A percentile compares a stretch with the other conserved stretches of the same genome.
These are phyloP conservation scores for Arctia plantaginis DNA, from an alignment of 2,888 invertebrate genomes.

Conservation along the genomic window DNA sequence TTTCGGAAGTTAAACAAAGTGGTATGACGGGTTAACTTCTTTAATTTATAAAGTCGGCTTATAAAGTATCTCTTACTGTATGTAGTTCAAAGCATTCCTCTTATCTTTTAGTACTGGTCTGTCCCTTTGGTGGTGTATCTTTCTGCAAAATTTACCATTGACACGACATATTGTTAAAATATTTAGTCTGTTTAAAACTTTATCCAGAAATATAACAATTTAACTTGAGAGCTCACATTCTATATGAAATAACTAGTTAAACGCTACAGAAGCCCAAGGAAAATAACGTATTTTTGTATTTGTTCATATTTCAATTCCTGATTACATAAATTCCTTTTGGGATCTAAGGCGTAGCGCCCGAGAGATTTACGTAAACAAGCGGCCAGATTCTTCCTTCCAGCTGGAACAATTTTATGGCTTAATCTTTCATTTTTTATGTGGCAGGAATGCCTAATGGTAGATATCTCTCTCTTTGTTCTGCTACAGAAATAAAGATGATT, in stretches of 20 bases:
- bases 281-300: conserved; percentile 55
- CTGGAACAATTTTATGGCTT: conserved; percentile 50
- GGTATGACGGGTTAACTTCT: conserved; percentile 22
- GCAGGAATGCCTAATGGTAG: conserved; percentile 37
- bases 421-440: conserved; percentile 59
- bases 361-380: conserved; percentile 56
- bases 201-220: conserved; percentile 3
- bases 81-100: not conserved
- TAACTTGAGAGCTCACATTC: not conserved
- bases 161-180: not conserved
- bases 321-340: conserved; percentile 56
- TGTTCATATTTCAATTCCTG: conserved; percentile 54
- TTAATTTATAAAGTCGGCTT: conserved; percentile 16
- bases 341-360: conserved; percentile 36
- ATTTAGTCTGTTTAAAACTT: not conserved
- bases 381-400: conserved; percentile 46
- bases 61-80: not conserved
- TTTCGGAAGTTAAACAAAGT: conserved; percentile 33
- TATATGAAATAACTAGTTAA: conserved; percentile 4
- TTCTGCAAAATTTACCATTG: not conserved
- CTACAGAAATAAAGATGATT: conserved; percentile 29
- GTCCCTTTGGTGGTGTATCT: not conserved
- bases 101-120: conserved; percentile 3
- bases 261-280: conserved; percentile 27
- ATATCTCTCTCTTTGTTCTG: conserved; percentile 23